These are phyloP conservation scores for Lethocerus indicus DNA, from an alignment of 1,140 invertebrate species.

Conservation along the genomic window DNA sequence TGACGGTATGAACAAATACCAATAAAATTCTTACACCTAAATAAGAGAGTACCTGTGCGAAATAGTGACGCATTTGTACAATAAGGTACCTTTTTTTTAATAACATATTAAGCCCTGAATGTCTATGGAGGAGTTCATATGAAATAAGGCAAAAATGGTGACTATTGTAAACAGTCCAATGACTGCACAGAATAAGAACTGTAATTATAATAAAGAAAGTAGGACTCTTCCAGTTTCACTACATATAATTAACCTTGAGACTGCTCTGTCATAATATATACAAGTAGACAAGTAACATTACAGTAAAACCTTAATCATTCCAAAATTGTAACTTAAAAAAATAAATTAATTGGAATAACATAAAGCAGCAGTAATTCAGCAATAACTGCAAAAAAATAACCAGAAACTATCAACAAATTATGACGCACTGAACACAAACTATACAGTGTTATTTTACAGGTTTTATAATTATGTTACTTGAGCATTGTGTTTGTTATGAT, in stretches of 20 bases:
- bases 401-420: too few species aligned
- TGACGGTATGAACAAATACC: background rate
- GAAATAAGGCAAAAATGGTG: constrained; percentile 14
- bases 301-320: background rate
- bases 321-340: constrained; percentile 5
- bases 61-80: background rate
- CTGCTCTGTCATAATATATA: too few species aligned
- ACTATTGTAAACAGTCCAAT: constrained; percentile 13
- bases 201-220: background rate
- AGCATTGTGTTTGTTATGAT: background rate
- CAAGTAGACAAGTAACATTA: background rate
- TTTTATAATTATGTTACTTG: too few species aligned
- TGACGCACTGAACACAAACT: too few species aligned
- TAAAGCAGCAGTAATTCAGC: background rate
- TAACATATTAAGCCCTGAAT: background rate
- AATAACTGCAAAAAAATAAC: too few species aligned
- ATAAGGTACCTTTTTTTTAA: background rate
- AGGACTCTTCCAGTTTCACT: background rate
- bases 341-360: constrained; percentile 4
- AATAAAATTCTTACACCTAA: constrained; percentile 2
- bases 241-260: background rate
- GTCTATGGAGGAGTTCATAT: background rate
- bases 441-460: too few species aligned
- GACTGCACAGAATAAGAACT: background rate
- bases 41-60: constrained; percentile 1